Conservation (phyloP, 1,140 invertebrate species). For the Zaprionus capensis region DNA sequence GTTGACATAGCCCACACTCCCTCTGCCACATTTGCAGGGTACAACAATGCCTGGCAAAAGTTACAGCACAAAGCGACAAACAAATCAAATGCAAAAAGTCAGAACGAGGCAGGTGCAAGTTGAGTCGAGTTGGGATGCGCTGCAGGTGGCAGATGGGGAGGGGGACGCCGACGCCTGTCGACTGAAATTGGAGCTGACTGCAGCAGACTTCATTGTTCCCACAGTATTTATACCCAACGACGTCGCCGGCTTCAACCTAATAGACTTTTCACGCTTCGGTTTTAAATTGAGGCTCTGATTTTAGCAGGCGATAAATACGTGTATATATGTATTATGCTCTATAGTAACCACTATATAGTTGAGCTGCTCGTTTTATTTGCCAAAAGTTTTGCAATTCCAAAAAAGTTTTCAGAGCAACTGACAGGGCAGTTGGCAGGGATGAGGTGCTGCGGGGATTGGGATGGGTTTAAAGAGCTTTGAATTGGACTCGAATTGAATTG, state of each 20-base stretch:
- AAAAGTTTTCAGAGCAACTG: conserved; percentile 54
- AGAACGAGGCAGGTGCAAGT: conserved; percentile 65
- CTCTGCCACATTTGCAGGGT: conserved; percentile 11
- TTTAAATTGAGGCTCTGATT: conserved; percentile 80
- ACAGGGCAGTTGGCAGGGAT: background rate
- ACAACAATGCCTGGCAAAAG: conserved; percentile 24
- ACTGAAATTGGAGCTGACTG: conserved; percentile 55
- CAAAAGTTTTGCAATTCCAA: conserved; percentile 71
- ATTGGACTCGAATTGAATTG: conserved; percentile 25
- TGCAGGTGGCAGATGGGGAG: background rate
- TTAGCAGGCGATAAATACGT: conserved; percentile 59
- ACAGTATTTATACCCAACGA: conserved; percentile 60
- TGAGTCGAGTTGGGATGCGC: conserved; percentile 23
- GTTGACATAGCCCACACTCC: background rate
- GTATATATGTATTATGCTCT: conserved; percentile 23
- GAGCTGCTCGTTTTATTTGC: conserved; percentile 59
- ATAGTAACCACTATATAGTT: conserved; percentile 17
- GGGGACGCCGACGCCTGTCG: background rate
- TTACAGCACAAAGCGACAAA: conserved; percentile 21
- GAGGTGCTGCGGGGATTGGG: background rate
- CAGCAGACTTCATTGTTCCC: conserved; percentile 76
- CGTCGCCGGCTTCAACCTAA: conserved; percentile 58
- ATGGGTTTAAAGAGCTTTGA: conserved; percentile 38
- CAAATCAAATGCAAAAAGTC: conserved; percentile 60
- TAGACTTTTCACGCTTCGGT: conserved; percentile 79